phyloP scores from a whole-genome alignment of 2,113 vertebrate species.

The Brachypteracias leptosomus region DNA sequence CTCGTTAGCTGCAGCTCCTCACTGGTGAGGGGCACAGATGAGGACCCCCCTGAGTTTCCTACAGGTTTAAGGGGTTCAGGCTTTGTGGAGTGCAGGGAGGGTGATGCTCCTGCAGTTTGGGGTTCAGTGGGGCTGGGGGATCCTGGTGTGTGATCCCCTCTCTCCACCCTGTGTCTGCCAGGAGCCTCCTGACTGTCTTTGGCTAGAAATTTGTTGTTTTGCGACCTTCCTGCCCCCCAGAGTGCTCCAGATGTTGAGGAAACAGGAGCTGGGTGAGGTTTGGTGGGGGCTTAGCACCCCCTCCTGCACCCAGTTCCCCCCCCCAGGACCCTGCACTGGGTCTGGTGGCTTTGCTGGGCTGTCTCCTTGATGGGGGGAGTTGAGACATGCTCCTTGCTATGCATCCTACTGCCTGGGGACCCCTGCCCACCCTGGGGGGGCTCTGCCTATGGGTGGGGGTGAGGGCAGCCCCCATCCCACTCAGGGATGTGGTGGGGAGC shows the following conservation, averaged over 20 bases:
- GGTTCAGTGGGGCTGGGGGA: neutral
- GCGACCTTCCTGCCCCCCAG: neutral
- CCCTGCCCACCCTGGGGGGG: neutral
- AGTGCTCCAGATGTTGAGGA: neutral
- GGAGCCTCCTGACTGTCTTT: neutral
- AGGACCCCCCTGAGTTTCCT: neutral
- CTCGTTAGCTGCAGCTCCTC: neutral
- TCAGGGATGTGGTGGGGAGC: neutral
- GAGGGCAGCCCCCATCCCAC: neutral
- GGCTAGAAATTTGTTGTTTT: neutral
- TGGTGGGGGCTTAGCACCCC: neutral
- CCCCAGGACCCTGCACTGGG: neutral
- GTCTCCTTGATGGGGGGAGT: rapidly evolving
- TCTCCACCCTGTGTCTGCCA: neutral
- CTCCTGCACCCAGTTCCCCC: neutral
- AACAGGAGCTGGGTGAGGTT: neutral
- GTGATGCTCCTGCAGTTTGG: neutral
- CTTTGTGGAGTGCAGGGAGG: neutral
- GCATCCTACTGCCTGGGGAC: too few species aligned
- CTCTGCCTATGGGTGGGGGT: neutral
- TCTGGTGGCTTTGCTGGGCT: neutral
- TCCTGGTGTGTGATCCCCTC: rapidly evolving
- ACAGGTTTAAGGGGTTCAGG: neutral
- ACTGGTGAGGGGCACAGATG: neutral
- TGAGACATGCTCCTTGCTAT: neutral